Percentiles rank a stretch among this genome's conserved stretches.
phyloP scores from a whole-genome alignment of 2,113 vertebrate genomes.

The Danionella cerebrum region DNA sequence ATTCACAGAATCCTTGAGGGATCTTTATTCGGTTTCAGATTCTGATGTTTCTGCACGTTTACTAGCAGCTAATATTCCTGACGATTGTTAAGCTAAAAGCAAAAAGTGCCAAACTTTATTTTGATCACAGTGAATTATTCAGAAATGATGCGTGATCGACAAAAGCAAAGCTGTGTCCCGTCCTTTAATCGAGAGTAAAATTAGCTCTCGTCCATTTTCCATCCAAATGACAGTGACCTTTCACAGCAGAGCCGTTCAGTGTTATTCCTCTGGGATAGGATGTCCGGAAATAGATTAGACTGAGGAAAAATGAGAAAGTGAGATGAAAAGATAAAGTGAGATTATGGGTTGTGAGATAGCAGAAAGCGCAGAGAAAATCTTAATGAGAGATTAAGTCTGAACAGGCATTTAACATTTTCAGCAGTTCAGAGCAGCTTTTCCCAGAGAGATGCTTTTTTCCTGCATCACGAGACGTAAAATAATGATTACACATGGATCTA shows the following conservation, averaged over 20 bases:
- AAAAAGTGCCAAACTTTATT: not conserved
- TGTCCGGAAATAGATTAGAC: conserved; percentile 20
- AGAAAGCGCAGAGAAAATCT: not conserved
- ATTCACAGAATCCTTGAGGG: not conserved
- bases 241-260: conserved; percentile 33
- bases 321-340: conserved; percentile 21
- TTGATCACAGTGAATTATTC: conserved; percentile 16
- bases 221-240: conserved; percentile 44
- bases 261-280: conserved; percentile 5
- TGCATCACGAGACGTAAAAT: too few species aligned
- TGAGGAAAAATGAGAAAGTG: not conserved
- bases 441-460: too few species aligned
- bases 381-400: not conserved
- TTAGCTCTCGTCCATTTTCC: conserved; percentile 37
- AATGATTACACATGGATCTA: too few species aligned
- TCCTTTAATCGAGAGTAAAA: conserved; percentile 35
- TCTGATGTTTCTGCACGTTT: not conserved
- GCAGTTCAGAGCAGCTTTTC: not conserved
- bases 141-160: not conserved
- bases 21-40: not conserved
- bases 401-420: not conserved
- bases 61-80: conserved; percentile 2
- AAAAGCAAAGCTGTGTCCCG: not conserved
- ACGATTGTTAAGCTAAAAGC: not conserved
- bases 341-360: conserved; percentile 23